Percentiles rank a stretch among this genome's conserved stretches.
Conservation (phyloP, 2,888 invertebrate genomes). For the Drosophila algonquin region DNA sequence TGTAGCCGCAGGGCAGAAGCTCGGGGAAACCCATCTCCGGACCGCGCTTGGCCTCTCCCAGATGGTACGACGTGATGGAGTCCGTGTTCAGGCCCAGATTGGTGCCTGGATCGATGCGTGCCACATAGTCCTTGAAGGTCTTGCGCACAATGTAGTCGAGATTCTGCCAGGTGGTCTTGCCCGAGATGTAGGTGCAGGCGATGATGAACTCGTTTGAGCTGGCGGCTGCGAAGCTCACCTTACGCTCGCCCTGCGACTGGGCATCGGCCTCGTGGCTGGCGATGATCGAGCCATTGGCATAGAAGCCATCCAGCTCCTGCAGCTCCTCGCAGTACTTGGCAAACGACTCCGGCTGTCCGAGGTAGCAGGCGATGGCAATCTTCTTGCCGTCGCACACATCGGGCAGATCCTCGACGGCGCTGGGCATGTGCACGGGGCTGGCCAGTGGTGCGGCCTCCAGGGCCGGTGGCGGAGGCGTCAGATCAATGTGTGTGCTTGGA, state of each 20-base stretch:
- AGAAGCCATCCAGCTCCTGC: constrained; percentile 87
- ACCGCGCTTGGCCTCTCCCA: constrained; percentile 94
- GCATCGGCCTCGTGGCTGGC: constrained; percentile 83
- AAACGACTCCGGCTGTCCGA: constrained; percentile 93
- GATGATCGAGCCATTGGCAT: constrained; percentile 85
- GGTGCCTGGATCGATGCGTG: constrained; percentile 95
- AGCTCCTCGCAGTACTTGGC: constrained; percentile 88
- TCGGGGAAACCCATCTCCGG: constrained; percentile 94
- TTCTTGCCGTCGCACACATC: constrained; percentile 93
- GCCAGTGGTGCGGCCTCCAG: constrained; percentile 77
- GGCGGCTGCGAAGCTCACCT: constrained; percentile 85
- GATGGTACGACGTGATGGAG: constrained; percentile 95
- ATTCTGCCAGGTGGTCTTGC: constrained; percentile 97
- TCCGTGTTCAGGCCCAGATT: constrained; percentile 93
- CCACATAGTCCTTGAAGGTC: constrained; percentile 97
- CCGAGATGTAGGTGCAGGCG: constrained; percentile 94
- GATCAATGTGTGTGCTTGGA: constrained; percentile 83
- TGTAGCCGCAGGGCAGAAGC: constrained; percentile 95
- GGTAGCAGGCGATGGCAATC: constrained; percentile 93
- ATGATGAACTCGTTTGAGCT: constrained; percentile 91
- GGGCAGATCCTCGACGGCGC: constrained; percentile 86
- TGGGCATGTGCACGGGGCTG: constrained; percentile 81
- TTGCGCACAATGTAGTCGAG: constrained; percentile 95
- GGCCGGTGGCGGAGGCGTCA: constrained; percentile 84
- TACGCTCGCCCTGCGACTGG: constrained; percentile 81